Evolutionary conservation across 1,140 invertebrate species (phyloP), one percentile per base, ranked within the genome.

Genomic region (Rhyzopertha dominica): DNA sequence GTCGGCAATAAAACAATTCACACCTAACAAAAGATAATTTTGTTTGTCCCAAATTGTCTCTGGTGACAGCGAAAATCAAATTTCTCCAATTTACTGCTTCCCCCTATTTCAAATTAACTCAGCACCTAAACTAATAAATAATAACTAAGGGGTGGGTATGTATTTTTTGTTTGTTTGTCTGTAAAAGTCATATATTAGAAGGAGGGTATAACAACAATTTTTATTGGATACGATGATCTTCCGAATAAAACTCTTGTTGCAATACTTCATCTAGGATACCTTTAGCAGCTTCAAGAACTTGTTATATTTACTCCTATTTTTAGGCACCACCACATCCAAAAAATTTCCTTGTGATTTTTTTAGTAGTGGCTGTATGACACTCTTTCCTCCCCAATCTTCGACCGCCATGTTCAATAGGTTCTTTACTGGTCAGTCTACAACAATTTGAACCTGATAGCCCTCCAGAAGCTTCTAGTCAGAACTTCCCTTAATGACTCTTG

Each of bases 251-350:
- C 41, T 58, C 61, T 54, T 76, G 73, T 23, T 59, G 43, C 25
- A 76, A 54, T n/a, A 73, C 68, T 0, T 68, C 71, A 26, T 65
- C 63, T 9, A 76, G 62, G 8, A 76, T 63, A 17, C 72, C 66
- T 51, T 76, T 73, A 0, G 68, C 53, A 20, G 63, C 37, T 64
- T 63, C 4, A 59, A 30, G 16, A 58, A 51, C 42, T 42, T 56
- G 4, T 31, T 37, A 39, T 62, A 59, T 61, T 60, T 62, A 5
- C 18, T 34, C 36, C 52, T 49, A 20, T 65, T 53, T 8, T 65
- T 50, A 17, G 49, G 36, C 17, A 40, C 37, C 22, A 54, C 52
- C n/a, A 59, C 54, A 14, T 65, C 52, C 30, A 63, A 25, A 24
- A 59, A 57, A 25, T 52, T 43, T 34, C 24, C 46, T 14, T 31